phyloP scores from a whole-genome alignment of 1,140 invertebrate species.

The Nasonia vitripennis region DNA sequence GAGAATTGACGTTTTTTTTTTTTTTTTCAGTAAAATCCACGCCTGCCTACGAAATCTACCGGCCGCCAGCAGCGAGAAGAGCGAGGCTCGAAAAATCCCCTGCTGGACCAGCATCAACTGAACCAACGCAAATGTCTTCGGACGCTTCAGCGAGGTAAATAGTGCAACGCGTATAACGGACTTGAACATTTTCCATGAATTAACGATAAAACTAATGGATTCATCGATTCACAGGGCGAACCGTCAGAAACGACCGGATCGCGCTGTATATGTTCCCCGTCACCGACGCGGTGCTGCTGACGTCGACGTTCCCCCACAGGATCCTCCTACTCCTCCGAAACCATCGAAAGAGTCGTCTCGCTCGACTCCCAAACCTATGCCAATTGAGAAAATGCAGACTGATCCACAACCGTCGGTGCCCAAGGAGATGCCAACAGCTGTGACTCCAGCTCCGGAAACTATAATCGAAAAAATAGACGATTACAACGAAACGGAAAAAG shows the following conservation, averaged over 20 bases:
- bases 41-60: slow-evolving; percentile 69
- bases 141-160: slow-evolving; percentile 53
- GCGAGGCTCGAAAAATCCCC: slow-evolving; percentile 54
- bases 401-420: background rate
- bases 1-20: slow-evolving; percentile 33
- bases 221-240: slow-evolving; percentile 56
- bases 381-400: slow-evolving; percentile 8
- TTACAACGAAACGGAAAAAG: background rate
- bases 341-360: background rate
- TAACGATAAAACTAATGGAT: background rate
- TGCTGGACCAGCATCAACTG: slow-evolving; percentile 15
- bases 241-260: slow-evolving; percentile 81
- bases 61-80: slow-evolving; percentile 70
- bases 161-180: background rate
- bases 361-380: background rate
- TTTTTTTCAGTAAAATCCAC: slow-evolving; percentile 66
- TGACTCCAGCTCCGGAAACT: no score
- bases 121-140: slow-evolving; percentile 45
- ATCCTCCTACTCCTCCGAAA: slow-evolving; percentile 16
- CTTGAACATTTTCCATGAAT: background rate
- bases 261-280: slow-evolving; percentile 85
- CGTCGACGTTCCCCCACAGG: slow-evolving; percentile 56
- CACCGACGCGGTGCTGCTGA: slow-evolving; percentile 78
- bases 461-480: background rate
- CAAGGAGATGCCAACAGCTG: background rate